Base-by-base conservation (phyloP, 2,113 vertebrate genomes). In the Leuciscus idus region DNA sequence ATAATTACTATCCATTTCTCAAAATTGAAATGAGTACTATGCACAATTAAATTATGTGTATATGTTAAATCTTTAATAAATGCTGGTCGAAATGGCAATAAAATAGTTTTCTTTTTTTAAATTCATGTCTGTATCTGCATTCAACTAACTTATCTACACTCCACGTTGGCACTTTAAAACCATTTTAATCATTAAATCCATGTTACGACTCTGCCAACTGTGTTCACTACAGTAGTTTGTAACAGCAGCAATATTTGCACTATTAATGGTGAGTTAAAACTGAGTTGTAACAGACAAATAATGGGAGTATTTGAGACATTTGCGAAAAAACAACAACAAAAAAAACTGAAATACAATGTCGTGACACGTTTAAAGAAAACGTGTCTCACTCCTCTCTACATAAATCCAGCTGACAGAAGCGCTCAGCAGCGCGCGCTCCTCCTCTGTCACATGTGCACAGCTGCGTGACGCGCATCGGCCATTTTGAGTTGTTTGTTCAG, bases 401-500 rank as follows among this genome's bases (percentile, higher is more conserved):
- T 77, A 55, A 77, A 13, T 36, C 11, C 57, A 10, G 59, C 62
- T 66, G 79, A 66, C 79, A 81, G 39, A 0, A 64, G 62, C 8
- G 7, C 33, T n/a, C 61, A 81, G 26, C 0, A 64, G 64, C 8
- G 13, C 36, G 39, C 62, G 61, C 62, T 70, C 64, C 43, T 83
- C 81, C 79, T 66, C 75, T 72, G 39, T 86, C 85, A 86, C 85
- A 73, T 81, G 78, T 87, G 88, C 90, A 89, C 90, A 92, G 93
- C 92, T 92, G 93, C 90, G 93, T 94, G 95, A 94, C 93, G 85
- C 77, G 70, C 55, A 11, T 88, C 91, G 84, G 94, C 95, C 95
- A 96, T 95, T 95, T 96, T 96, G 94, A 91, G 91, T 87, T 90
- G 92, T 90, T 89, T 92, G 93, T 92, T 89, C 88, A 70, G 66